Evolutionary conservation across 2,797 vertebrate genomes (phyloP).

Genomic region (Platalea minor): DNA sequence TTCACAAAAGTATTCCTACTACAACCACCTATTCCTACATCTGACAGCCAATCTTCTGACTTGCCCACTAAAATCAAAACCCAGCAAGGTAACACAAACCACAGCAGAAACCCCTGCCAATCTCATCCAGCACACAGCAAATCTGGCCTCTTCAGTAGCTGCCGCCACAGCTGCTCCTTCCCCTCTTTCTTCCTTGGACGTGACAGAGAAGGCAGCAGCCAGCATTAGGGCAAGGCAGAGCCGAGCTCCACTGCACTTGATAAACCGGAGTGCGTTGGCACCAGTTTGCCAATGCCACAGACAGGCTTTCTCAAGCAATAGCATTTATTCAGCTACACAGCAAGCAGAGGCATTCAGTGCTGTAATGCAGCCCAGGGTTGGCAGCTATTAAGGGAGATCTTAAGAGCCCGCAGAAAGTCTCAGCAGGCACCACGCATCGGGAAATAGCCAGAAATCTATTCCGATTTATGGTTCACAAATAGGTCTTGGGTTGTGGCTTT

Average conservation of each 20-base stretch:
- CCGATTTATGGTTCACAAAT: slow-evolving; percentile 1
- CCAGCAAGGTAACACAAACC: background rate
- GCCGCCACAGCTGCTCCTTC: background rate
- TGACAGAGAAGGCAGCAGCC: background rate
- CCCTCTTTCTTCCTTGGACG: background rate
- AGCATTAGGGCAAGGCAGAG: background rate
- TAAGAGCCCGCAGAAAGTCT: background rate
- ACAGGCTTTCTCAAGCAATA: background rate
- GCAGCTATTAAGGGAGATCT: background rate
- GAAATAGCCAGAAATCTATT: slow-evolving; percentile 5
- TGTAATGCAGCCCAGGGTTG: background rate
- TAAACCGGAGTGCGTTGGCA: background rate
- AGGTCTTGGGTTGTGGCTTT: background rate
- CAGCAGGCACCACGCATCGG: background rate
- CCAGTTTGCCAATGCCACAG: background rate
- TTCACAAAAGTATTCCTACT: background rate
- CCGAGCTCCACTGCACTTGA: background rate
- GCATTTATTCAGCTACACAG: background rate
- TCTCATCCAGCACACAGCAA: background rate
- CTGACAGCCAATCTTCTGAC: background rate
- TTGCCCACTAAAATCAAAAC: background rate
- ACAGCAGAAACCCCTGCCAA: background rate
- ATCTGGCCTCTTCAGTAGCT: background rate
- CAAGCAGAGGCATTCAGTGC: background rate
- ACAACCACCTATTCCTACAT: background rate